Evolutionary conservation across 2,113 vertebrate species (phyloP).

Genomic region (Stigmatopora argus): DNA sequence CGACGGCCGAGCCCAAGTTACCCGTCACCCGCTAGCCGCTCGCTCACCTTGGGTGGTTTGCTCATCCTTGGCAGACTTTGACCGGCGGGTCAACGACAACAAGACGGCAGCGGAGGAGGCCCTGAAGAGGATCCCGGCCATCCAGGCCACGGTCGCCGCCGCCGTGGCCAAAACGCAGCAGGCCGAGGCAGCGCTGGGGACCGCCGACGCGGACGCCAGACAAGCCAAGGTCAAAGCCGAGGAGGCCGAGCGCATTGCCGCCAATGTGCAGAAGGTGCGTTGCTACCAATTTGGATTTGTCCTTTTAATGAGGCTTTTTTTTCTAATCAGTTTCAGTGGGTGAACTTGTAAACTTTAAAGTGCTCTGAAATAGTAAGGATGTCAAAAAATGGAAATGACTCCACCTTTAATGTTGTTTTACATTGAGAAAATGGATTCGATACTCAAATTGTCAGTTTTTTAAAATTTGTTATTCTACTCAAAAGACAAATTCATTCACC

Average conservation of each 20-base stretch:
- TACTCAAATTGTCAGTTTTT: no score
- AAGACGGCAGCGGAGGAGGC: slow-evolving; percentile 94
- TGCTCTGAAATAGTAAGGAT: no score
- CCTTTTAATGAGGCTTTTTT: no score
- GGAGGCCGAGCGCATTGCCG: slow-evolving; percentile 82
- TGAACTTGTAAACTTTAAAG: no score
- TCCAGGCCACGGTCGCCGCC: slow-evolving; percentile 81
- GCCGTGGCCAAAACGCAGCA: slow-evolving; percentile 86
- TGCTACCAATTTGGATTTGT: no score
- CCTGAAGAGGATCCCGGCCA: slow-evolving; percentile 81
- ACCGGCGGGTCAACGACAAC: slow-evolving; percentile 90
- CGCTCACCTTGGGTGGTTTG: neutral
- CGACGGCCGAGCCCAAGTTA: neutral
- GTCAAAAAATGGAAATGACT: no score
- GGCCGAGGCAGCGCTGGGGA: slow-evolving; percentile 82
- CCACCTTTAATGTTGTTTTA: no score
- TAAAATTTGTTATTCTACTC: no score
- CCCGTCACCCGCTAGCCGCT: neutral
- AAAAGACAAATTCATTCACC: no score
- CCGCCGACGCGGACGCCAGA: slow-evolving; percentile 76
- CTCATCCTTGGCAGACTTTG: slow-evolving; percentile 76
- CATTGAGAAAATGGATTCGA: no score
- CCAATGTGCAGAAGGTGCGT: slow-evolving; percentile 80
- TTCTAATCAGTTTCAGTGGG: no score
- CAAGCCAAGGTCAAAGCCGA: slow-evolving; percentile 85